phyloP scores from a whole-genome alignment of 2,797 vertebrate genomes.

The Carcharodon carcharias region DNA sequence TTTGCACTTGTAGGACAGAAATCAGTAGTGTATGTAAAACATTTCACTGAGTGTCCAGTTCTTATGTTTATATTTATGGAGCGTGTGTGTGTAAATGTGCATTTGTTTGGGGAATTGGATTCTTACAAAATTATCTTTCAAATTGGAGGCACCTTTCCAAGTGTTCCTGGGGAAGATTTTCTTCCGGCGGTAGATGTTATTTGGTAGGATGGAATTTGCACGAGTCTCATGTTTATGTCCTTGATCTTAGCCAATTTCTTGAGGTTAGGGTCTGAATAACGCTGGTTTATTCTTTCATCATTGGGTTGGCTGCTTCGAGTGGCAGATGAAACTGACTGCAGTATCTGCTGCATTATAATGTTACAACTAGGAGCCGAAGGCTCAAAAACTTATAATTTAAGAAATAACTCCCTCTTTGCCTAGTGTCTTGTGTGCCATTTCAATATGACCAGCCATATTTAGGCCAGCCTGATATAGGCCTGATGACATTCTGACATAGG shows the following conservation, averaged over 20 bases:
- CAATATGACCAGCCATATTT: not conserved
- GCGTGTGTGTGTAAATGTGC: not conserved
- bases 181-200: not conserved
- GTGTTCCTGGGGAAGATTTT: not conserved
- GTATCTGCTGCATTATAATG: not conserved
- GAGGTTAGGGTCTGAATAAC: not conserved
- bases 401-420: not conserved
- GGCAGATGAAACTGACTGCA: not conserved
- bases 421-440: not conserved
- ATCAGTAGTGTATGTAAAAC: not conserved
- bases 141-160: not conserved
- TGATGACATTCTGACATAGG: not conserved
- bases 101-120: not conserved
- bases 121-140: not conserved
- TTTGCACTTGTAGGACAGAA: not conserved
- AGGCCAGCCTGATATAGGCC: not conserved
- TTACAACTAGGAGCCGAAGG: not conserved
- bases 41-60: not conserved
- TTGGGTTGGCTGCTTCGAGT: not conserved
- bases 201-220: not conserved
- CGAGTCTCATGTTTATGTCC: not conserved
- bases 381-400: not conserved
- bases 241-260: not conserved
- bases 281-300: not conserved
- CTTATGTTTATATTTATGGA: not conserved